phyloP scores from a whole-genome alignment of 2,888 invertebrate genomes.

The Mamestra brassicae region DNA sequence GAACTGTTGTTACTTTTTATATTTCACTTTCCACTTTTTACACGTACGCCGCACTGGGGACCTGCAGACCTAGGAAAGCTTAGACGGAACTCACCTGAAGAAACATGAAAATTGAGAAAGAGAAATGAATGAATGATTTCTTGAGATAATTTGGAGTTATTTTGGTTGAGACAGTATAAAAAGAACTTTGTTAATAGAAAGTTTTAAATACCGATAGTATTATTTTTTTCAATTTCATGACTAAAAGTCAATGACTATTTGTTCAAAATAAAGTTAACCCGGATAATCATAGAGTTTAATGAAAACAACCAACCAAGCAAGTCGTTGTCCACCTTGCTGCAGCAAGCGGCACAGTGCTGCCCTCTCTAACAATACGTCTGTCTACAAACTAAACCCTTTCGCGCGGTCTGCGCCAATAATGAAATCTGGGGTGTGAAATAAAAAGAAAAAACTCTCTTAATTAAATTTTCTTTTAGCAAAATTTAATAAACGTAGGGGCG shows the following conservation, averaged over 20 bases:
- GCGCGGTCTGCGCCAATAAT: slow-evolving; percentile 86
- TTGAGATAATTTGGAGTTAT: background rate
- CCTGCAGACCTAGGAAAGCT: slow-evolving; percentile 63
- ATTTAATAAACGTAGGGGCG: slow-evolving; percentile 87
- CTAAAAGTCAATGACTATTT: no score
- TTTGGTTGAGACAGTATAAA: no score
- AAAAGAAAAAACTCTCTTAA: slow-evolving; percentile 90
- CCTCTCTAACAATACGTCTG: slow-evolving; percentile 68
- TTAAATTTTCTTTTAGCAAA: slow-evolving; percentile 90
- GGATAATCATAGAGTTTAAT: no score
- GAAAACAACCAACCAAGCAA: no score
- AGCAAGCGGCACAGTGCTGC: background rate
- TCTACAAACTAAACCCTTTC: slow-evolving; percentile 86
- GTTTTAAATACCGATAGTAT: no score
- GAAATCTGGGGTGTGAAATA: slow-evolving; percentile 90
- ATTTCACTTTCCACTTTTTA: slow-evolving; percentile 87
- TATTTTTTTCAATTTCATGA: no score
- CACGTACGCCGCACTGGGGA: slow-evolving; percentile 74
- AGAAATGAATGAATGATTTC: background rate
- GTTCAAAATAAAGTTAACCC: no score
- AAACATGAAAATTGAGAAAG: no score
- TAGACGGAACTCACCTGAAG: slow-evolving; percentile 21
- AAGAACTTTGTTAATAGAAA: no score
- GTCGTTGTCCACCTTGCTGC: no score
- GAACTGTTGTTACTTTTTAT: slow-evolving; percentile 86